Evolutionary conservation across 2,797 vertebrate genomes (phyloP).

Genomic region (Anomalospiza imberbis): DNA sequence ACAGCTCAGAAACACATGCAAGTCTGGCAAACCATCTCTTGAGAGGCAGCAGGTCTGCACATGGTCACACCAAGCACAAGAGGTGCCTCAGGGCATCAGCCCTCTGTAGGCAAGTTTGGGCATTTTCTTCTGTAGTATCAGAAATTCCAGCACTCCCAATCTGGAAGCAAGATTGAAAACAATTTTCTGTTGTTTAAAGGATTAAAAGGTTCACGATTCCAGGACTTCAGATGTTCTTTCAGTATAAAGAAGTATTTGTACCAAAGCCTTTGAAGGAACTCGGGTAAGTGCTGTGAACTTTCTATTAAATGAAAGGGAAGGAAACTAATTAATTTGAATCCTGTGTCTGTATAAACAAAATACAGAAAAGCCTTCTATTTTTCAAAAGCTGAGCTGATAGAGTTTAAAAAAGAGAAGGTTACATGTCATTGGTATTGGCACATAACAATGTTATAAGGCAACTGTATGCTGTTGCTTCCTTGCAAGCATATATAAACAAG

Average conservation of each 20-base stretch:
- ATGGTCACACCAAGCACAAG: fast-evolving
- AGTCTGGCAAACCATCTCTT: neutral
- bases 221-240: neutral
- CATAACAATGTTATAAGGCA: neutral
- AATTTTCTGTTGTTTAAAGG: neutral
- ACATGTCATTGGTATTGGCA: neutral
- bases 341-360: neutral
- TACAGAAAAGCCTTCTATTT: neutral
- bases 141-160: neutral
- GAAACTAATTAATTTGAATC: conserved; percentile 9
- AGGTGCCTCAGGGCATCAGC: neutral
- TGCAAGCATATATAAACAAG: neutral
- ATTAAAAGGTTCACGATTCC: neutral
- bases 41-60: neutral
- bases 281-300: neutral
- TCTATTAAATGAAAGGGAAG: conserved; percentile 4
- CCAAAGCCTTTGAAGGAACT: neutral
- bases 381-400: neutral
- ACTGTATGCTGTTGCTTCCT: neutral
- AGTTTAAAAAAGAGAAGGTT: neutral
- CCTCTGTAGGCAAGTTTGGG: neutral
- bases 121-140: neutral
- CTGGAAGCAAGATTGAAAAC: neutral
- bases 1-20: neutral
- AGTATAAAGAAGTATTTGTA: neutral